Evolutionary conservation across 2,797 vertebrate genomes (phyloP), one percentile per base, ranked within the genome.

Genomic region (Lates japonicus): DNA sequence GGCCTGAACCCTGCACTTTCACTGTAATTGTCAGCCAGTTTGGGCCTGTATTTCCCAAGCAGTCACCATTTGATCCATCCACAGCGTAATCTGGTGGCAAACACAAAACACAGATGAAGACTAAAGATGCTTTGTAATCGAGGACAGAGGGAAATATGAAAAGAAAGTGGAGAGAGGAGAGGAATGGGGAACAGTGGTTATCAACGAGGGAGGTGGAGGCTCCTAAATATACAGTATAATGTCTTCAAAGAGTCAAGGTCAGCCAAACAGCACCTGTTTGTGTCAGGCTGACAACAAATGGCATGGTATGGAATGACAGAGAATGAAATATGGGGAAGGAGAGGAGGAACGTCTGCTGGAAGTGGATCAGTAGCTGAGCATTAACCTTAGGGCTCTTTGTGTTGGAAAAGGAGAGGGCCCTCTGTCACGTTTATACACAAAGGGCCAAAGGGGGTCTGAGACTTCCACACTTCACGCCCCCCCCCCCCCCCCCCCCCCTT

Each of bases 311-410:
- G 82, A 81, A 82, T 80, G 90, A 89, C 86, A 85, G 16, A 39
- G 87, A 84, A 87, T 77, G 73, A 86, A 65, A 82, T 70, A 81
- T 3, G 62, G 84, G 69, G 65, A 88, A 87, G 82, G 78, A 83
- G 74, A 86, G 65, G 72, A 90, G 87, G 91, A 94, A 92, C 89
- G 88, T 86, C 84, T 84, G 73, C 87, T 95, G 94, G 95, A 95
- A 90, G 58, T 41, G 74, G 92, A 95, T 95, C 94, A 94, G 94
- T 93, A 89, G 87, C 86, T 91, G 81, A 82, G 89, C 81, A 82
- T 88, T 92, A 92, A 95, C 93, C 91, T 92, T 90, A 77, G 66
- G 83, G 92, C 88, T 88, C 87, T 93, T 90, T 88, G 89, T 91
- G 90, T 84, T 90, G 83, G 83, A 90, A 78, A 82, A 81, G 84